Evolutionary conservation across 2,797 vertebrate species (phyloP).

Genomic region (Orestias chungarensis): DNA sequence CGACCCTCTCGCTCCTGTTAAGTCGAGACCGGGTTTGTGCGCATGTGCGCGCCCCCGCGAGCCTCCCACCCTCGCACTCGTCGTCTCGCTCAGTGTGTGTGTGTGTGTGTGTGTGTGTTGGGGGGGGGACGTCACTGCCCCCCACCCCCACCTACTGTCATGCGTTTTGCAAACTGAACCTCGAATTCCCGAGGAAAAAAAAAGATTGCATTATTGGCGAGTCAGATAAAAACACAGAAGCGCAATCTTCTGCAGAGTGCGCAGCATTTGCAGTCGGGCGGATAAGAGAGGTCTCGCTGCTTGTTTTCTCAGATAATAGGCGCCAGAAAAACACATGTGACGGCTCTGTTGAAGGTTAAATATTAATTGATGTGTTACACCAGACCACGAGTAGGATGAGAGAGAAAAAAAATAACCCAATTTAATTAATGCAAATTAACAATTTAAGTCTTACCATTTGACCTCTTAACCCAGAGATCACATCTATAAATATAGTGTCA

Average conservation of each 20-base stretch:
- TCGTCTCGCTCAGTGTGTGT: constrained; percentile 57
- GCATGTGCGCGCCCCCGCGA: constrained; percentile 71
- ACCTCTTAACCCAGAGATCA: background rate
- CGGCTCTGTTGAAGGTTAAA: constrained; percentile 73
- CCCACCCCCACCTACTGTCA: constrained; percentile 40
- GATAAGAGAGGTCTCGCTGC: constrained; percentile 66
- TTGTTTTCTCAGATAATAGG: constrained; percentile 77
- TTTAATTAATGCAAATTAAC: background rate
- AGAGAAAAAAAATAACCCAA: constrained; percentile 1
- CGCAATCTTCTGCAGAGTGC: constrained; percentile 45
- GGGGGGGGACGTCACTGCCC: constrained; percentile 73
- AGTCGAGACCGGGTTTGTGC: constrained; percentile 71
- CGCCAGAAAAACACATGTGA: constrained; percentile 70
- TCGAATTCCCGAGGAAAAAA: constrained; percentile 61
- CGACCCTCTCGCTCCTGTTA: constrained; percentile 71
- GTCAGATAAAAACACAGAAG: constrained; percentile 65
- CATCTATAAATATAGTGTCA: background rate
- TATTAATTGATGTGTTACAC: constrained; percentile 72
- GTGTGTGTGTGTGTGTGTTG: too few species aligned
- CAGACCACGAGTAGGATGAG: constrained; percentile 25
- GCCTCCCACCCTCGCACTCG: constrained; percentile 51
- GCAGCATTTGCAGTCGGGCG: constrained; percentile 68
- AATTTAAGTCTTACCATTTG: background rate
- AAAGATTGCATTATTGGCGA: constrained; percentile 75
- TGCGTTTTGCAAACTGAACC: constrained; percentile 53